Base-by-base conservation (phyloP, 2,888 invertebrate genomes). In the Apotomis capreana region DNA sequence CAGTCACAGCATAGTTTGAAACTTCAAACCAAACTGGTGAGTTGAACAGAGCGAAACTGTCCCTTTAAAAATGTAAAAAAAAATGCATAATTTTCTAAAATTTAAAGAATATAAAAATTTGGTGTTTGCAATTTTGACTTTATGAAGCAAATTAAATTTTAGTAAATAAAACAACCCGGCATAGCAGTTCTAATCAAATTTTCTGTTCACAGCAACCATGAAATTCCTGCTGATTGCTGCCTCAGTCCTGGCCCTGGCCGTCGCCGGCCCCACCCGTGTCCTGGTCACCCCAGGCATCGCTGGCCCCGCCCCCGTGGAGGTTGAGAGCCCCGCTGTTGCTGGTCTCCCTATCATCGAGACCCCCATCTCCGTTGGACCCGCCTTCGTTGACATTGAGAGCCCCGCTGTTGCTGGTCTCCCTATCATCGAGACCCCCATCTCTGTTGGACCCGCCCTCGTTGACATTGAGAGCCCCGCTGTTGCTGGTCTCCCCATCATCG, bases 151-250 rank as follows among this genome's bases (percentile, higher is more conserved):
- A 26, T 26, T 2, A 26, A 26, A 26, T 26, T 26, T 26, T 26
- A 26, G 26, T 26, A 26, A 26, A 26, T 26, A 26, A 26, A 26
- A 26, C 26, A 2, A 26, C 2, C 26, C 26, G 26, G 2, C 26
- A 26, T 26, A 15, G 3, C 5, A 15, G 10, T 51, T 12, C 5
- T 46, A 60, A 12, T 3, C 3, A n/a, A 8, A 13, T 12, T n/a
- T 36, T 68, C 26, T 52, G 3, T 37, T 59, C 12, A 44, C 52
- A 72, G 72, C 68, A 72, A 72, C 57, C 67, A 85, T 85, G 85
- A 82, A 83, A 68, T 79, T 77, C 73, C 77, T 85, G 77, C 74
- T 85, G 69, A 78, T 84, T 63, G 79, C 81, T 62, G 83, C 84
- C 65, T 77, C 81, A 64, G 70, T 80, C 68, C 75, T 85, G 76